Percentiles rank a stretch among this genome's conserved stretches.
phyloP scores from a whole-genome alignment of 2,888 invertebrate species.

The Rhamphomyia laevipes region DNA sequence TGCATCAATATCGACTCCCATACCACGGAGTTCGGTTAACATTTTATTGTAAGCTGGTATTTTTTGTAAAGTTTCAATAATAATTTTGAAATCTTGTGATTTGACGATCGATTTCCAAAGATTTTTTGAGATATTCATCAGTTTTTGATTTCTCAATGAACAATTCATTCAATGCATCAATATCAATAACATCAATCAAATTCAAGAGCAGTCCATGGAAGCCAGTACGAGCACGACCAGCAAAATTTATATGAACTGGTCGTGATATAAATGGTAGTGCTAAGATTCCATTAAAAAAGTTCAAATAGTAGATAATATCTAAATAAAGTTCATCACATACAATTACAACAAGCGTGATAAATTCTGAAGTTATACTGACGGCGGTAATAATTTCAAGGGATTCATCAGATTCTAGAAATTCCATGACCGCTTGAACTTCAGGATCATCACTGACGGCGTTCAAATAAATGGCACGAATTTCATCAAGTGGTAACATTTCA shows the following conservation, averaged over 20 bases:
- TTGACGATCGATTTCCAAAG: conserved; percentile 6
- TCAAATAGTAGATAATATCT: conserved; percentile 7
- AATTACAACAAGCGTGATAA: background rate
- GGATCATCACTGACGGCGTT: conserved; percentile 8
- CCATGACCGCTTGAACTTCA: conserved; percentile 12
- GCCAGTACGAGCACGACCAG: conserved; percentile 1
- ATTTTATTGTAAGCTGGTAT: conserved; percentile 3
- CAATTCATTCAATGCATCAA: conserved; percentile 5
- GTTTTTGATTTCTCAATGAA: conserved; percentile 5
- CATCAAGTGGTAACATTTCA: conserved; percentile 7
- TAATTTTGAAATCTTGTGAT: conserved; percentile 9
- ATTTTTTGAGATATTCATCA: conserved; percentile 9
- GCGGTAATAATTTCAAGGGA: conserved; percentile 6
- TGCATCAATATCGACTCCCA: conserved; percentile 8
- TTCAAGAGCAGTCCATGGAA: conserved; percentile 7
- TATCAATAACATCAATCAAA: conserved; percentile 7
- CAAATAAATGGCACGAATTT: conserved; percentile 8
- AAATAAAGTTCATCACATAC: conserved; percentile 7
- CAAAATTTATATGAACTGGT: background rate
- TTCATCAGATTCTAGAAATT: conserved; percentile 9
- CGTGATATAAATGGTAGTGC: conserved; percentile 7
- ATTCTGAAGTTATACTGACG: background rate
- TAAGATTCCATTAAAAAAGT: conserved; percentile 4
- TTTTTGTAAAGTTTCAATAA: conserved; percentile 5
- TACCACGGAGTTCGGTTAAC: conserved; percentile 1